Conservation (phyloP, 2,888 invertebrate species). For the Dryadula phaetusa region DNA sequence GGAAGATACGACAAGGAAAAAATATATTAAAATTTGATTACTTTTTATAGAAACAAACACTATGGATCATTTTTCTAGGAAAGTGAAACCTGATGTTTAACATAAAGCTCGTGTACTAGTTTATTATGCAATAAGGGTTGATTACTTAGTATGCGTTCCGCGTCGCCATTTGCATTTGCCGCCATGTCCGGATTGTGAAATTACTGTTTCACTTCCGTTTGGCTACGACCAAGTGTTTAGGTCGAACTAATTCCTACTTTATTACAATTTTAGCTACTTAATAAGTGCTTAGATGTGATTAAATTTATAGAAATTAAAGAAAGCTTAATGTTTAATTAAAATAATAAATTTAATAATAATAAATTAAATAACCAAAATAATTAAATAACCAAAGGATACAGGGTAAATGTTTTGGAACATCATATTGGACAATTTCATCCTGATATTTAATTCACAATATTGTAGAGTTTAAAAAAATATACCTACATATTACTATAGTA, state of each 20-base stretch:
- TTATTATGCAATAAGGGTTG: constrained; percentile 79
- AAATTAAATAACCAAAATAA: too few species aligned
- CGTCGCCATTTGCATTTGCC: constrained; percentile 57
- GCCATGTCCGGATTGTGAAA: constrained; percentile 77
- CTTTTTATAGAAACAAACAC: constrained; percentile 16
- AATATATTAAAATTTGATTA: neutral
- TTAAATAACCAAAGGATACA: too few species aligned
- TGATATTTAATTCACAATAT: too few species aligned
- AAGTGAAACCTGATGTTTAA: constrained; percentile 72
- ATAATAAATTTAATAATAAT: neutral
- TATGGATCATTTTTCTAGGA: constrained; percentile 54
- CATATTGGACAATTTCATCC: too few species aligned
- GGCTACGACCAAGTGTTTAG: constrained; percentile 42
- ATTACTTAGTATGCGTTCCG: constrained; percentile 59
- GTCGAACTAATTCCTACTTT: constrained; percentile 27
- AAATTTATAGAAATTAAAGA: constrained; percentile 10
- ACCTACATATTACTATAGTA: too few species aligned
- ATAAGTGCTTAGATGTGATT: constrained; percentile 6
- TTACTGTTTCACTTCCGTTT: constrained; percentile 78
- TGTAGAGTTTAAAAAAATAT: too few species aligned
- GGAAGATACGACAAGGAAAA: neutral
- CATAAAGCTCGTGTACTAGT: constrained; percentile 66
- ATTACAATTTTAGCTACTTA: constrained; percentile 7
- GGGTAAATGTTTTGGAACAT: too few species aligned
- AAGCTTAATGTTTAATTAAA: too few species aligned